phyloP scores from a whole-genome alignment of 2,888 invertebrate genomes.

The Thymelicus sylvestris region DNA sequence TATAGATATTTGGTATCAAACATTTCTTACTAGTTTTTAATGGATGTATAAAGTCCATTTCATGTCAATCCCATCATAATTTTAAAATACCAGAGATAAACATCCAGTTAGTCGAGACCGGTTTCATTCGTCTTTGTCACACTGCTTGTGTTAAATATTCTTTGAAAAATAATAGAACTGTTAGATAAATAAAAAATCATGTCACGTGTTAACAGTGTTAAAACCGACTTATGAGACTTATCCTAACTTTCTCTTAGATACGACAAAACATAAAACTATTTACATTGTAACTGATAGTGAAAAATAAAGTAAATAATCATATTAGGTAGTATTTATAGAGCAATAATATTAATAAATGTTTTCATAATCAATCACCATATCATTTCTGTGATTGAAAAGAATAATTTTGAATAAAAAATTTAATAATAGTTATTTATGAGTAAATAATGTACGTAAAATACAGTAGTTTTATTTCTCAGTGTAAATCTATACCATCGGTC shows the following conservation, averaged over 20 bases:
- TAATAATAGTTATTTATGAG: background rate
- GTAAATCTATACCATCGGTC: conserved; percentile 38
- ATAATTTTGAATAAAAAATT: background rate
- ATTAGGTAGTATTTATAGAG: too few species aligned
- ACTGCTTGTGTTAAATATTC: background rate
- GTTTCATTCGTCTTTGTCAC: background rate
- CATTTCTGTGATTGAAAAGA: too few species aligned
- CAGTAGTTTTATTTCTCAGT: conserved; percentile 20
- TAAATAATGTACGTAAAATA: background rate
- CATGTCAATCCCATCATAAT: background rate
- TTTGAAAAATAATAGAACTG: background rate
- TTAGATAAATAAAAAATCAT: conserved; percentile 6
- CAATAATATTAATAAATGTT: too few species aligned
- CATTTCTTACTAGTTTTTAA: too few species aligned
- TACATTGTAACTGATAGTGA: too few species aligned
- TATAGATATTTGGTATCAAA: too few species aligned
- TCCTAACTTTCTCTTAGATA: too few species aligned
- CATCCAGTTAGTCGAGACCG: too few species aligned
- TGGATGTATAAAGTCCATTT: too few species aligned
- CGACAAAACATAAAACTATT: too few species aligned
- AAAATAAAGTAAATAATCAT: too few species aligned
- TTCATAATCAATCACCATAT: too few species aligned
- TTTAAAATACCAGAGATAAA: background rate
- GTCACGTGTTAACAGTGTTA: background rate
- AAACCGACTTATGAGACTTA: background rate